These are phyloP conservation scores for Patella depressa DNA, from an alignment of 2,888 invertebrate genomes.

Conservation along the genomic window DNA sequence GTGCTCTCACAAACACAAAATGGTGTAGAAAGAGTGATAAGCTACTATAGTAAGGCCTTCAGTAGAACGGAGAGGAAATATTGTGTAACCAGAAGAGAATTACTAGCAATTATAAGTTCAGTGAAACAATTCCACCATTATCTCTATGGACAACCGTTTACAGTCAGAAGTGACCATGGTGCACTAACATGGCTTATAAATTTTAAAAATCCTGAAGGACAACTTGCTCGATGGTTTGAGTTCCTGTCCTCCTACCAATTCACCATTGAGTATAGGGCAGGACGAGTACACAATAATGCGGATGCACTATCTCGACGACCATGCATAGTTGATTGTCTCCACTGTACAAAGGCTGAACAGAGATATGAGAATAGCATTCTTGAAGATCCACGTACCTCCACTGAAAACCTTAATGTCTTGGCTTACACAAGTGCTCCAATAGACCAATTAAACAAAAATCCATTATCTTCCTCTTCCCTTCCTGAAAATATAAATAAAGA, in stretches of 20 bases:
- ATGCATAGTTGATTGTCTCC: not conserved
- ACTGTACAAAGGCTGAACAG: too few species aligned
- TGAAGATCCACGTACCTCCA: too few species aligned
- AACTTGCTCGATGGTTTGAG: slow-evolving; percentile 27
- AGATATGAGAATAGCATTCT: too few species aligned
- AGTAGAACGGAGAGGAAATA: too few species aligned
- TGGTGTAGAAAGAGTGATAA: too few species aligned
- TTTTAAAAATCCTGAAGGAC: slow-evolving; percentile 26
- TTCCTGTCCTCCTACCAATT: slow-evolving; percentile 19
- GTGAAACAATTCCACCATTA: slow-evolving; percentile 33
- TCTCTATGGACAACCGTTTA: slow-evolving; percentile 33
- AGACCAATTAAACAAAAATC: too few species aligned
- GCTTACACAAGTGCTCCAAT: too few species aligned
- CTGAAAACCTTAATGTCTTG: too few species aligned
- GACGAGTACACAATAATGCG: slow-evolving; percentile 27
- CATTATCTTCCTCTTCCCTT: too few species aligned
- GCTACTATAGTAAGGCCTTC: too few species aligned
- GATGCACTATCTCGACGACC: slow-evolving; percentile 20
- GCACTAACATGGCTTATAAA: slow-evolving; percentile 20
- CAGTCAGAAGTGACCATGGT: slow-evolving; percentile 36
- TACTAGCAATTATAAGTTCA: slow-evolving; percentile 25
- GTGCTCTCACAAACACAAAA: not conserved
- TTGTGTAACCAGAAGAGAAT: too few species aligned
- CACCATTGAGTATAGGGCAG: slow-evolving; percentile 20
- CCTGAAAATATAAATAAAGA: too few species aligned